Evolutionary conservation across 1,140 invertebrate species (phyloP), one percentile per base, ranked within the genome.

Genomic region (Galendromus occidentalis): DNA sequence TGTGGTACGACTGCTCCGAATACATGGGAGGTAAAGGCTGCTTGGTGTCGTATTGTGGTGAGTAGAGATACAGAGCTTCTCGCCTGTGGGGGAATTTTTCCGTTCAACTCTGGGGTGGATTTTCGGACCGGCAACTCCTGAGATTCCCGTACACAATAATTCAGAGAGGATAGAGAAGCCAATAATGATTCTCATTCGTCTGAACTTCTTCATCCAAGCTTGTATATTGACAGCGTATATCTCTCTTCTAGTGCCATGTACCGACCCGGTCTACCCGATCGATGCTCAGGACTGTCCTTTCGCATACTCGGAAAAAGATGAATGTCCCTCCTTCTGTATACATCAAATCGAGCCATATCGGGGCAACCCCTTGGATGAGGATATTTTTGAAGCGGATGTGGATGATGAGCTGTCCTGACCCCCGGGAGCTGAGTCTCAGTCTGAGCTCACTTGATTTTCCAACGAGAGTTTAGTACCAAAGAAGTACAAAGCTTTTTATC

Each of bases 1-100:
- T 59, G 25, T 59, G 51, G 51, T 59, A 59, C 33, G 51, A 59
- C 51, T 59, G 51, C 22, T 59, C 51, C 20, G 51, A 59, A 33
- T 59, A 59, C 33, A 25, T 59, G 17, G 51, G 51, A 29, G 51
- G 51, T 20, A 59, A 59, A 9, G 51, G 51, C 14, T 59, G 51
- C 20, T 22, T 59, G 25, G 51, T 59, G 14, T 59, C 51, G 14
- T 59, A 59, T 59, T 59, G 51, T 59, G 51, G 51, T 59, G 2
- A 59, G 51, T 25, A 47, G 28, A 4, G 14, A 47, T n/a, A n/a
- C n/a, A n/a, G n/a, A n/a, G n/a, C n/a, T n/a, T n/a, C n/a, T n/a
- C n/a, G n/a, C n/a, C n/a, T n/a, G n/a, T n/a, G n/a, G n/a, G n/a
- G n/a, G n/a, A n/a, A n/a, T n/a, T n/a, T n/a, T n/a, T n/a, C n/a